Evolutionary conservation across 37 sponge, comb jelly and placozoan species (phyloP), one percentile per base, ranked within the genome.

Genomic region (Tethya wilhelma): DNA sequence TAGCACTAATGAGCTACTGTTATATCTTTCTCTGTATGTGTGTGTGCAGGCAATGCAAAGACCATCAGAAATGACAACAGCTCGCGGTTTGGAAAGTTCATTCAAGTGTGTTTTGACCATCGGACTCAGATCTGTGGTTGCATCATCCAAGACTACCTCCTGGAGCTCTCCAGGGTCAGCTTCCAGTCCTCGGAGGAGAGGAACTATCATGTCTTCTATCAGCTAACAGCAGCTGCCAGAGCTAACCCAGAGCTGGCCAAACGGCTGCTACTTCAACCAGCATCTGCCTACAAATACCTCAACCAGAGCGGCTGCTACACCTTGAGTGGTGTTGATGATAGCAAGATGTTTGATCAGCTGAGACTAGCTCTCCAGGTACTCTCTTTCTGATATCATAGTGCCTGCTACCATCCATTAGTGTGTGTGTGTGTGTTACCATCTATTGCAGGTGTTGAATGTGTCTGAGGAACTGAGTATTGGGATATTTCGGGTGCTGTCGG

Each of bases 151-250:
- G 97, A 96, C 67, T 96, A 96, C 59, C 84, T 96, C 6, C 85
- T 96, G 56, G 97, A 96, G 74, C 84, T 87, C 79, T 96, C 97
- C 29, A 85, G 97, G 19, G 66, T 96, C 53, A 90, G 73, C 29
- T 93, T 93, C 78, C 97, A 96, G 59, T 89, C 97, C 2, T 36
- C 25, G 19, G 83, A 90, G 20, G 97, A 96, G 75, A 75, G 97
- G 11, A 96, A 96, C 91, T 96, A 96, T 59, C 97, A 96, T 44
- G 79, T 93, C 63, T 96, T 96, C 89, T 96, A 96, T 69, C 97
- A 93, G 79, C 59, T 96, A 65, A 57, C 81, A 11, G 97, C 97
- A 49, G 97, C 69, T 23, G 90, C 82, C 32, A 81, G 76, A 77
- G 79, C 79, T 38, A 84, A 55, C 39, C 79, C 88, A 1, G 97